Conservation (phyloP, 2,888 invertebrate genomes). For the Aphodius sticticus region DNA sequence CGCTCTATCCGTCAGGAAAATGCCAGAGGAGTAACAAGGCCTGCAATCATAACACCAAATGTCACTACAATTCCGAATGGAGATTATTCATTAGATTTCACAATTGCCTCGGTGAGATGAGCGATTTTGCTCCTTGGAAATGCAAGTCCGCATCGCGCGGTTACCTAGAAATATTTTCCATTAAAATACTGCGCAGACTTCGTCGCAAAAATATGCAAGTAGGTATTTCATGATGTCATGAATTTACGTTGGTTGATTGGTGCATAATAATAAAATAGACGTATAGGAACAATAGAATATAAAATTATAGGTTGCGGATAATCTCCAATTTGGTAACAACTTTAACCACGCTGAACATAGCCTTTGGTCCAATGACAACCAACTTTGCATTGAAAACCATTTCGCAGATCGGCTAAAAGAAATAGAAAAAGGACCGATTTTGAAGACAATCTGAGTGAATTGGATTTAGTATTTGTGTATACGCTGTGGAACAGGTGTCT, state of each 20-base stretch:
- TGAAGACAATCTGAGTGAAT: no score
- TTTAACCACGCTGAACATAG: no score
- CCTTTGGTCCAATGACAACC: no score
- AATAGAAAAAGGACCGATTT: no score
- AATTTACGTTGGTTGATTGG: neutral
- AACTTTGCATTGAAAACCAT: no score
- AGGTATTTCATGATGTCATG: neutral
- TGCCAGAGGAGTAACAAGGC: constrained; percentile 4
- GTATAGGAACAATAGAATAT: no score
- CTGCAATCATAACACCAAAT: neutral
- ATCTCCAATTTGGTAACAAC: no score
- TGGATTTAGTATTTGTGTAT: no score
- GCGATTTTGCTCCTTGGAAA: neutral
- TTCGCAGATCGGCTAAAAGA: no score
- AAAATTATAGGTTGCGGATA: no score
- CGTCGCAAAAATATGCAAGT: neutral
- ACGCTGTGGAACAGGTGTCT: no score
- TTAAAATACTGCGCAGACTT: neutral
- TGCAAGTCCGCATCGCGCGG: neutral
- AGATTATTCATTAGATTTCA: constrained; percentile 4
- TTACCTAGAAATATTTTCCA: neutral
- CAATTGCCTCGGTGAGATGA: neutral
- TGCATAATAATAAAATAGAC: neutral
- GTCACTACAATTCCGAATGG: neutral
- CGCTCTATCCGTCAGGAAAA: neutral